Conservation (phyloP, 2,797 vertebrate genomes). For the Aselliscus stoliczkanus region DNA sequence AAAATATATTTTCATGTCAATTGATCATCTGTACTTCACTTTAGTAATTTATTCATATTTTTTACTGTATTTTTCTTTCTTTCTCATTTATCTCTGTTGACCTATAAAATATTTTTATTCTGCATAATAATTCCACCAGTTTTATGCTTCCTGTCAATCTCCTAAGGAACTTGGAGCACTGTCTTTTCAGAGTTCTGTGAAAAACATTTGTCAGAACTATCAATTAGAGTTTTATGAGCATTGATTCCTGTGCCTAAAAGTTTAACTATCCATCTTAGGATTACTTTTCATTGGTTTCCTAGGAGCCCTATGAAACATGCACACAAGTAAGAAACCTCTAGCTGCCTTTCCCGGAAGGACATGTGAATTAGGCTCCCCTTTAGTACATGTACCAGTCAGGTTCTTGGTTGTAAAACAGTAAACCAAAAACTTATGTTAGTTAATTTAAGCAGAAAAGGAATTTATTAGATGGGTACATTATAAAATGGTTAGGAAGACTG, state of each 20-base stretch:
- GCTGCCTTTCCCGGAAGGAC: background rate
- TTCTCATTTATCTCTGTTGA: background rate
- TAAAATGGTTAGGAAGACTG: background rate
- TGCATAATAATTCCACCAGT: background rate
- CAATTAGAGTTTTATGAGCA: background rate
- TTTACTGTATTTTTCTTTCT: constrained; percentile 3
- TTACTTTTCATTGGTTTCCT: background rate
- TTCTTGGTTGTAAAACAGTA: background rate
- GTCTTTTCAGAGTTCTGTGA: background rate
- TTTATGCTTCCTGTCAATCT: background rate
- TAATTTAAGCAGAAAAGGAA: background rate
- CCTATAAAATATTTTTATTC: background rate
- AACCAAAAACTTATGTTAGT: background rate
- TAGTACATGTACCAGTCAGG: background rate
- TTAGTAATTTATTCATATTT: background rate
- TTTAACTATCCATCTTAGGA: background rate
- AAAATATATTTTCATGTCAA: constrained; percentile 6
- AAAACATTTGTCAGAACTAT: background rate
- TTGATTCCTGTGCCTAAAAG: background rate
- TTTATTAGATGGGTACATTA: background rate
- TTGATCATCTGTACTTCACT: background rate
- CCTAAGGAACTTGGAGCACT: background rate
- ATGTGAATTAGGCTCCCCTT: background rate
- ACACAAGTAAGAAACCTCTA: background rate
- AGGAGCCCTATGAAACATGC: background rate